Evolutionary conservation across 2,888 invertebrate genomes (phyloP).

Genomic region (Synergus itoensis): DNA sequence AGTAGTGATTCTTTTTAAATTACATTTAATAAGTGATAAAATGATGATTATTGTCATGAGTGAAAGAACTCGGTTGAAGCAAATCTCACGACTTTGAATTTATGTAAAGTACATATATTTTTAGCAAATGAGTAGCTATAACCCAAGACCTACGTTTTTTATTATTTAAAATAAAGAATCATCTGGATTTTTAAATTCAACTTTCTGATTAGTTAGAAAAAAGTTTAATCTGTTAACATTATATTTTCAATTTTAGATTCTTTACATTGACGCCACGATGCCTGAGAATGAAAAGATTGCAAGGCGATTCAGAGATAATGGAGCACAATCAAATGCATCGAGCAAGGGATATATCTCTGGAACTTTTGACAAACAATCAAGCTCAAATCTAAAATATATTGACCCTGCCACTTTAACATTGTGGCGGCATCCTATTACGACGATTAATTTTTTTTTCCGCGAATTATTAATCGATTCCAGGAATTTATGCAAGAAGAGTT

Average conservation of each 20-base stretch:
- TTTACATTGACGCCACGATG: not conserved
- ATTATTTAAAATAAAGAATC: no score
- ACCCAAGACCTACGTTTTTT: no score
- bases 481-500: constrained; percentile 70
- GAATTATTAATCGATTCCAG: constrained; percentile 73
- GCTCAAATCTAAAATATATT: constrained; percentile 43
- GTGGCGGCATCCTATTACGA: constrained; percentile 75
- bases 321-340: constrained; percentile 59
- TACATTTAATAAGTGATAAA: not conserved
- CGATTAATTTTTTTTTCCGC: constrained; percentile 73
- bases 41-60: not conserved
- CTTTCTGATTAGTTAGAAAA: no score
- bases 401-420: constrained; percentile 72
- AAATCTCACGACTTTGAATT: not conserved
- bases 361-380: constrained; percentile 47
- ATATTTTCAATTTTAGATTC: constrained; percentile 6
- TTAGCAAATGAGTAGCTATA: no score
- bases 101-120: not conserved
- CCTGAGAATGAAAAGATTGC: constrained; percentile 4
- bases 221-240: not conserved
- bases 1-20: not conserved
- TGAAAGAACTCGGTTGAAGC: not conserved
- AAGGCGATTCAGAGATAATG: constrained; percentile 55
- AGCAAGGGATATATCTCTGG: constrained; percentile 47
- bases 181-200: no score